phyloP scores from a whole-genome alignment of 2,113 vertebrate genomes.

The Cavia aperea region DNA sequence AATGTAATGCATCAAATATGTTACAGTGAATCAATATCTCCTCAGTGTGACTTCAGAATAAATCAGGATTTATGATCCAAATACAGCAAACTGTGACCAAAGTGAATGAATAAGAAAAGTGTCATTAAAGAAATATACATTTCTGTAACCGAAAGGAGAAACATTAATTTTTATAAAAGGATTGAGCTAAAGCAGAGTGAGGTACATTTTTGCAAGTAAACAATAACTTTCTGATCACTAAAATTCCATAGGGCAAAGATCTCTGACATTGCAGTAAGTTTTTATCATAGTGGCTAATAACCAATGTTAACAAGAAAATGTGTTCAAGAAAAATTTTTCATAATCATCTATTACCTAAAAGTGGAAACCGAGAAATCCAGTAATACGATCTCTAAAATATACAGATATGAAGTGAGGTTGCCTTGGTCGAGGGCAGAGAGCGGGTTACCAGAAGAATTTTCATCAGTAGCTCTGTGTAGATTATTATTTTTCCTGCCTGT shows the following conservation, averaged over 20 bases:
- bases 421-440: not conserved
- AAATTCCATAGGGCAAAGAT: not conserved
- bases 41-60: constrained; percentile 45
- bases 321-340: not conserved
- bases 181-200: not conserved
- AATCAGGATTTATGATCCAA: constrained; percentile 59
- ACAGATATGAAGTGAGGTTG: not conserved
- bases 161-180: constrained; percentile 43
- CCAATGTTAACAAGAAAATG: not conserved
- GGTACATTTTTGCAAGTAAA: not conserved
- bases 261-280: not conserved
- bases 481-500: not conserved
- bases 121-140: constrained; percentile 45
- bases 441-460: not conserved
- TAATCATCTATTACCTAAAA: not conserved
- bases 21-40: constrained; percentile 55
- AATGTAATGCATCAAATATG: constrained; percentile 48
- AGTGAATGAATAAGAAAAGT: constrained; percentile 30
- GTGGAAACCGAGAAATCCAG: not conserved
- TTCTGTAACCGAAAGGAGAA: not conserved
- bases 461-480: not conserved
- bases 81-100: constrained; percentile 38
- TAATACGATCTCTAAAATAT: not conserved
- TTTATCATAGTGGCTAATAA: not conserved
- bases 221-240: not conserved